Conservation (phyloP, 2,797 vertebrate species). For the Sibirionetta formosa region DNA sequence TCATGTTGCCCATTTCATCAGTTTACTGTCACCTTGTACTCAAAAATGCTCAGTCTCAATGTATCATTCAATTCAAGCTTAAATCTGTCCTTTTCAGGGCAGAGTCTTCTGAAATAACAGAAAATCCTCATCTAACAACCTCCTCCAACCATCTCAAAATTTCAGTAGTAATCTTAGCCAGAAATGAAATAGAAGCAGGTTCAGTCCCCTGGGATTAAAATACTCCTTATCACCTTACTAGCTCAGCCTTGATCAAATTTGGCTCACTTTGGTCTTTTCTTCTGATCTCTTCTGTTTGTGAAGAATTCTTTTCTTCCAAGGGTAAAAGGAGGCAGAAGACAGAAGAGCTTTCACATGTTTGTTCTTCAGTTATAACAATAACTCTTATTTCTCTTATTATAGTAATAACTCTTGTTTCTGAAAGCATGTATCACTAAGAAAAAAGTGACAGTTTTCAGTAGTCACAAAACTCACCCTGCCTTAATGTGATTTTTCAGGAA, state of each 20-base stretch:
- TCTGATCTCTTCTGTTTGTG: neutral
- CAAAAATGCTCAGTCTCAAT: neutral
- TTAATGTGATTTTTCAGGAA: conserved; percentile 33
- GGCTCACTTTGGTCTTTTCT: neutral
- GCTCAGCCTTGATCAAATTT: neutral
- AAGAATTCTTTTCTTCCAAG: neutral
- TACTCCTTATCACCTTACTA: neutral
- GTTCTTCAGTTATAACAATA: conserved; percentile 49
- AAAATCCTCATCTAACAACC: neutral
- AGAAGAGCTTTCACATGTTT: neutral
- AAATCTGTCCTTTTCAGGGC: neutral
- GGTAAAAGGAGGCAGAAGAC: neutral
- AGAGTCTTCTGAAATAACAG: neutral
- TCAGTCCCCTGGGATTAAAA: neutral
- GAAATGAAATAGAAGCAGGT: neutral
- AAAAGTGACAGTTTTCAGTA: conserved; percentile 32
- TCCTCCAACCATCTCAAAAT: neutral
- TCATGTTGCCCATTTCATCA: neutral
- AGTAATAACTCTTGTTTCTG: conserved; percentile 38
- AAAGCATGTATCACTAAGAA: conserved; percentile 29
- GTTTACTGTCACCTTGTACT: neutral
- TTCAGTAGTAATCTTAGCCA: neutral
- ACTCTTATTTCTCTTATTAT: conserved; percentile 40
- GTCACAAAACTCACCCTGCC: neutral
- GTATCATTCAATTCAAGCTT: neutral